These are phyloP conservation scores for Acronicta alni DNA, from an alignment of 2,888 invertebrate species.

Conservation along the genomic window DNA sequence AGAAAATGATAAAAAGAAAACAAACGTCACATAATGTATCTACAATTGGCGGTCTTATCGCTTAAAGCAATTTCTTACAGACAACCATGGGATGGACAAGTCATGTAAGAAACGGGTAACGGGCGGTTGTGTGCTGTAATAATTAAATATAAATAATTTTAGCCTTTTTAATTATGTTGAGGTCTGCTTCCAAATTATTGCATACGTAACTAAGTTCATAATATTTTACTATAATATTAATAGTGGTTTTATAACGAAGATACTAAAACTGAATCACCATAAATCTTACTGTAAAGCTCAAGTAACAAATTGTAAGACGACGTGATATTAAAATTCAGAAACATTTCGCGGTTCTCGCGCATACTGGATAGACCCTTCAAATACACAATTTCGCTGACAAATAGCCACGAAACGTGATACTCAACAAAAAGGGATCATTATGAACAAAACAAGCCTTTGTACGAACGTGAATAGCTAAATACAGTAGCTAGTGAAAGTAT, in stretches of 20 bases:
- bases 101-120: too few species aligned
- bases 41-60: too few species aligned
- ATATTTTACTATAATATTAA: not conserved
- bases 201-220: too few species aligned
- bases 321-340: slow-evolving; percentile 54
- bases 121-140: too few species aligned
- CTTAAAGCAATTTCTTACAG: too few species aligned
- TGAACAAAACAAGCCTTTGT: slow-evolving; percentile 51
- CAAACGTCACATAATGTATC: too few species aligned
- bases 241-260: not conserved
- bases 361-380: slow-evolving; percentile 42
- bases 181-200: too few species aligned
- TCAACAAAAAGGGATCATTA: slow-evolving; percentile 47
- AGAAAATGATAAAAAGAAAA: too few species aligned
- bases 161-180: too few species aligned
- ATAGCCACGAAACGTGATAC: slow-evolving; percentile 41
- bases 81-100: too few species aligned
- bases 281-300: slow-evolving; percentile 33
- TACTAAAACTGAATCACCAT: slow-evolving; percentile 14
- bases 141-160: too few species aligned
- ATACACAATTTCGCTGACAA: slow-evolving; percentile 51
- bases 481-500: slow-evolving; percentile 57
- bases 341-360: slow-evolving; percentile 37
- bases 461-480: slow-evolving; percentile 57
- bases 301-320: slow-evolving; percentile 38